Evolutionary conservation across 2,113 vertebrate genomes (phyloP), one percentile per base, ranked within the genome.

Genomic region (Condylura cristata): DNA sequence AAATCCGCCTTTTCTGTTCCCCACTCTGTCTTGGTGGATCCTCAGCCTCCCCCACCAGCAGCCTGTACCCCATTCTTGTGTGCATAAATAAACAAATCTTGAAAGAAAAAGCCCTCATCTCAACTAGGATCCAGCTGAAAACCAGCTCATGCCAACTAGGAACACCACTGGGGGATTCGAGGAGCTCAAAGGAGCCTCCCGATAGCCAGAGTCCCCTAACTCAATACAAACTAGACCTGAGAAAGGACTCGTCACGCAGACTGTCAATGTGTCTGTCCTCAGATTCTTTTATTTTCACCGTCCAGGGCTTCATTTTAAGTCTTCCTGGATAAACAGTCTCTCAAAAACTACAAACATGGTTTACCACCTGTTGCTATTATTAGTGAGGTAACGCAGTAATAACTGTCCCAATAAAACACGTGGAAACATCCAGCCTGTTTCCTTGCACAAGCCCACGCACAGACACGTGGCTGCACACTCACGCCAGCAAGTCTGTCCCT

Each of bases 291-390:
- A n/a, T n/a, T 74, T 34, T 34, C 18, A 48, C n/a, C 30, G 51
- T 6, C 18, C 65, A 71, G 71, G 39, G 37, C 28, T 17, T 53
- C 10, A 88, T 68, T 85, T 82, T 71, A 39, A 41, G 9, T 68
- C 82, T 63, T 84, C 72, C 68, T 20, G 5, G 39, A 63, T 86
- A 70, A 89, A 48, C 51, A n/a, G 56, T n/a, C 71, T 90, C 90
- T 75, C 60, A 66, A 56, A 88, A 65, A 8, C 24, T 28, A 32
- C 30, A 32, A 82, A 68, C 41, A 74, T 5, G 18, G 53, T 8
- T 72, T 34, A 58, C 41, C 7, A 65, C 20, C 75, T 3, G 28
- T 6, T 63, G 18, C 30, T 8, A 44, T 24, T 26, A n/a, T 44
- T 65, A 60, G 32, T 44, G 26, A 82, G 34, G 37, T n/a, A 74